These are phyloP conservation scores for Aelia acuminata DNA, from an alignment of 2,888 invertebrate genomes.

Conservation along the genomic window DNA sequence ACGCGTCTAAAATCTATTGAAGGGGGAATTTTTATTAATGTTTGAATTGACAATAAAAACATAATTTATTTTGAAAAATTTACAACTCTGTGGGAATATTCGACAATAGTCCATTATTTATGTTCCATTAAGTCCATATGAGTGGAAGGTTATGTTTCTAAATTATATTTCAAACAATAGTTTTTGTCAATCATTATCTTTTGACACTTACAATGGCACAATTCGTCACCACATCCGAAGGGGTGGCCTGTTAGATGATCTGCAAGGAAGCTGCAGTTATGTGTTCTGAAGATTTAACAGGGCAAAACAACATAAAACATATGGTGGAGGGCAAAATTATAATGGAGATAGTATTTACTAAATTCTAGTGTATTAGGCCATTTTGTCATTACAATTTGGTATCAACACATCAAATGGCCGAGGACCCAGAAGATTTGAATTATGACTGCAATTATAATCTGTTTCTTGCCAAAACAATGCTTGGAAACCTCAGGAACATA, in stretches of 20 bases:
- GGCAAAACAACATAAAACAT: not conserved
- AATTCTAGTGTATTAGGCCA: conserved; percentile 22
- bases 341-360: conserved; percentile 9
- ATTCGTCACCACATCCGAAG: not conserved
- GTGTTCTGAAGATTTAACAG: not conserved
- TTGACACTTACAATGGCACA: not conserved
- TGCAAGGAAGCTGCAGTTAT: not conserved
- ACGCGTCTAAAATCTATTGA: not conserved
- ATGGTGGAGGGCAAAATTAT: conserved; percentile 13
- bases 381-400: conserved; percentile 35
- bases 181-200: not conserved
- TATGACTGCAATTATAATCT: conserved; percentile 73
- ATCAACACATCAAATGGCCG: conserved; percentile 68
- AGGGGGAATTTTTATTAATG: not conserved
- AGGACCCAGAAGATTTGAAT: conserved; percentile 70
- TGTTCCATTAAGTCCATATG: not conserved
- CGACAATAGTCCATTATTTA: no score
- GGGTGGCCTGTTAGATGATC: not conserved
- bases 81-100: not conserved
- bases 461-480: conserved; percentile 71
- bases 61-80: not conserved
- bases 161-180: not conserved
- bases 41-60: not conserved
- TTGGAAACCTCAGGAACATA: conserved; percentile 70
- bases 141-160: not conserved